Evolutionary conservation across 64 coral and sea anemone species (phyloP).

Genomic region (Astreopora myriophthalma): DNA sequence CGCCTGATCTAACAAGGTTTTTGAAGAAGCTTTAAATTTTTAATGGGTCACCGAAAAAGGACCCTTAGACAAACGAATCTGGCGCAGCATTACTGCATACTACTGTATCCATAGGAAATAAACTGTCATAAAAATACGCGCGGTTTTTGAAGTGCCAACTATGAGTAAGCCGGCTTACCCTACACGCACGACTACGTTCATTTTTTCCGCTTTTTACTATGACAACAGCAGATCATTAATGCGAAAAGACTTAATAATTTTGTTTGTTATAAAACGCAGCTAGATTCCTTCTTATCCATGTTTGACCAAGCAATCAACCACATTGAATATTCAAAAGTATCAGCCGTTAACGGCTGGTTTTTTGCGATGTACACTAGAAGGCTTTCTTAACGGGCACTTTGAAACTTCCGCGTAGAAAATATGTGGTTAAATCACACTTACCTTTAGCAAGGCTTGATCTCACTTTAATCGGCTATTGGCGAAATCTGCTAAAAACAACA

Average conservation of each 20-base stretch:
- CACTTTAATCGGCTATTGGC: neutral
- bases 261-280: neutral
- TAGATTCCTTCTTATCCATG: slow-evolving; percentile 1
- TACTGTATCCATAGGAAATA: neutral
- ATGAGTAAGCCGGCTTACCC: neutral
- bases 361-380: neutral
- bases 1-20: slow-evolving; percentile 10
- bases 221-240: neutral
- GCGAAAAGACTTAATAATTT: neutral
- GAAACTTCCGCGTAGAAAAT: neutral
- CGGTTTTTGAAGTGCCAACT: neutral
- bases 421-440: neutral
- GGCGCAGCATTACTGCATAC: neutral
- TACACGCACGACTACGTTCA: slow-evolving; percentile 14
- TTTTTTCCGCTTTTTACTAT: slow-evolving; percentile 13
- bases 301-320: neutral
- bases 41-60: neutral
- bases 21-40: slow-evolving; percentile 18
- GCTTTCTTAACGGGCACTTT: neutral
- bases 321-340: neutral
- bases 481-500: neutral
- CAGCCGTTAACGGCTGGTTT: neutral
- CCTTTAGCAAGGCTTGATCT: neutral
- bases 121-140: neutral
- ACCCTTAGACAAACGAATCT: neutral